Conservation (phyloP, 1,140 invertebrate genomes). For the Leptopilina clavipes region DNA sequence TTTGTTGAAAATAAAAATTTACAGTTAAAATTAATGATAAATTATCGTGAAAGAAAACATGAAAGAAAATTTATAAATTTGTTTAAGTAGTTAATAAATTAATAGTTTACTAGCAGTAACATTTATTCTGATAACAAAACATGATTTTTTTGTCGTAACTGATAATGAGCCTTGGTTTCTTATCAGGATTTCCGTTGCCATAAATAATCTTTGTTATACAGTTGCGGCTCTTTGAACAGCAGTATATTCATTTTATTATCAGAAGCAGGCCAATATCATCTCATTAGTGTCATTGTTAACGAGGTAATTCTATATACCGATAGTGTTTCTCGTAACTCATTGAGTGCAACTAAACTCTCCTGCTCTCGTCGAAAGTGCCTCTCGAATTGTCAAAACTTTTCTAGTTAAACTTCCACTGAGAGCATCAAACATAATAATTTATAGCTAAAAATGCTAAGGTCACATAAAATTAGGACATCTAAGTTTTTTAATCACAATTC, state of each 20-base stretch:
- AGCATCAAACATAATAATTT: not conserved
- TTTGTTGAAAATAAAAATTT: no score
- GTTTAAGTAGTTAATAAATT: not conserved
- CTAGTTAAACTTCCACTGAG: slow-evolving; percentile 45
- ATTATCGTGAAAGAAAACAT: no score
- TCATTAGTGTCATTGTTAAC: slow-evolving; percentile 26
- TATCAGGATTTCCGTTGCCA: not conserved
- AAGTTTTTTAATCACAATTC: no score
- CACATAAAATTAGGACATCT: no score
- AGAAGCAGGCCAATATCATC: not conserved
- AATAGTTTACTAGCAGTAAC: not conserved
- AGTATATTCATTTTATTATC: not conserved
- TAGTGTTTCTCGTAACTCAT: slow-evolving; percentile 29
- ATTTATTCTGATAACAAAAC: not conserved
- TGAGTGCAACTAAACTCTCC: not conserved
- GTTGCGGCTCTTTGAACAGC: not conserved
- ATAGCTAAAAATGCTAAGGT: not conserved
- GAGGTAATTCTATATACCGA: slow-evolving; percentile 13
- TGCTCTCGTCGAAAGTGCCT: not conserved
- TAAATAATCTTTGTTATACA: not conserved
- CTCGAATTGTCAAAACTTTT: slow-evolving; percentile 53
- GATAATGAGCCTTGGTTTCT: not conserved
- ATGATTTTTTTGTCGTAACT: not conserved
- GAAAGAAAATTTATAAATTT: no score
- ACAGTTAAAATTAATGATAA: no score